Base-by-base conservation (phyloP, 1,140 invertebrate species). In the Cyphomyrmex costatus region DNA sequence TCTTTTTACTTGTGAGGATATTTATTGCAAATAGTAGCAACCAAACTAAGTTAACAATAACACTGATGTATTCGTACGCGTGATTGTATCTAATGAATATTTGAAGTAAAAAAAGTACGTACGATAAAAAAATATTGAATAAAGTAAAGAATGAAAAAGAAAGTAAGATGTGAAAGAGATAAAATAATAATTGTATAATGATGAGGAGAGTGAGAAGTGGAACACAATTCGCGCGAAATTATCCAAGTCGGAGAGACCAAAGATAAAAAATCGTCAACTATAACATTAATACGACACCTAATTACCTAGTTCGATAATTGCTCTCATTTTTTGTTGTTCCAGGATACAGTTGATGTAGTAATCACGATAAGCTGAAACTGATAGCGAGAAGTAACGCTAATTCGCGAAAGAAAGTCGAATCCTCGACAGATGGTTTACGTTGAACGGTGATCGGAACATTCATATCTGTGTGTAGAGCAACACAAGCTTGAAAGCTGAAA, bases 251-350 rank as follows among this genome's bases (percentile, higher is more conserved):
- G 66, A 56, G 77, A 70, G 78, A 85, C 84, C 86, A 88, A 91
- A 51, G 85, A 86, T 90, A 63, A 83, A 88, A 88, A 86, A 91
- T 84, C 78, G 87, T 66, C 68, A 87, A 53, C 74, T 86, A 70
- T 49, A 53, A 87, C 74, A 42, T 86, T 49, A 71, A 86, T 53
- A 33, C 10, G 36, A 86, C n/a, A n/a, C n/a, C n/a, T 71, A 58
- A 58, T 86, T 42, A 42, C 58, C n/a, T 7, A 53, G 51, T 83
- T 66, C 46, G 24, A 85, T 21, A 5, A 24, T 19, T 36, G 66
- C 36, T 16, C 27, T 19, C 36, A 53, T 36, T 79, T 51, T 78
- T 24, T 73, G 33, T 27, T 76, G 21, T 4, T 14, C 19, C 1
- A 7, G 51, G 53, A 79, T 79, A 79, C 6, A 33, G 12, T 33